Evolutionary conservation across 2,888 invertebrate genomes (phyloP), one percentile per base, ranked within the genome.

Genomic region (Amphipyra tragopoginis): DNA sequence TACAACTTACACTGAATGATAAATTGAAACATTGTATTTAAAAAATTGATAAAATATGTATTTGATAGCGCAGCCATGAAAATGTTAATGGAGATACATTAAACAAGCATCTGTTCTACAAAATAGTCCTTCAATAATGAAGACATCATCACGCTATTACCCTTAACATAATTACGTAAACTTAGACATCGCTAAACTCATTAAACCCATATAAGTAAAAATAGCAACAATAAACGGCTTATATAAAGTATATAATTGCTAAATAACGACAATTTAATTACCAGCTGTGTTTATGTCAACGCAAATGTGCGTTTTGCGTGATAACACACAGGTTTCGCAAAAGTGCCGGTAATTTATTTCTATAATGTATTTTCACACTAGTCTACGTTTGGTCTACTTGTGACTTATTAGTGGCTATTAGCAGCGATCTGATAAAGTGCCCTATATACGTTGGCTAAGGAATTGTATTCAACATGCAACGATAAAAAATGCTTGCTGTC

Each of bases 301-400:
- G 78, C 66, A 84, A 87, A 89, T 88, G 84, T 59, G 54, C 36
- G 57, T 72, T 73, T 89, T 66, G 88, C 89, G 87, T 88, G 88
- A 73, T 68, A 66, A 62, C 65, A 58, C 47, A 47, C 47, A 8
- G 53, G 58, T 69, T 74, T 76, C 60, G 74, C 79, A 72, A 67
- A 78, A 68, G 65, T 54, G 52, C 15, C 26, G 67, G n/a, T 61
- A 63, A 73, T 76, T 75, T 77, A 75, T 76, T 70, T 67, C 36
- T 63, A 54, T 76, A 78, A 79, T 75, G 64, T 45, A 64, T 74
- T 79, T 75, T 75, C 69, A 75, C 82, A 78, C 77, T 56, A 63
- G 65, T 44, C 55, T 65, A 49, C 11, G 50, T 76, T 75, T 63
- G 45, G 50, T 43, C 54, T 57, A 63, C 56, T 65, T 61, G 42